Evolutionary conservation across 2,797 vertebrate genomes (phyloP).

Genomic region (Chlorospingus semifuscus): DNA sequence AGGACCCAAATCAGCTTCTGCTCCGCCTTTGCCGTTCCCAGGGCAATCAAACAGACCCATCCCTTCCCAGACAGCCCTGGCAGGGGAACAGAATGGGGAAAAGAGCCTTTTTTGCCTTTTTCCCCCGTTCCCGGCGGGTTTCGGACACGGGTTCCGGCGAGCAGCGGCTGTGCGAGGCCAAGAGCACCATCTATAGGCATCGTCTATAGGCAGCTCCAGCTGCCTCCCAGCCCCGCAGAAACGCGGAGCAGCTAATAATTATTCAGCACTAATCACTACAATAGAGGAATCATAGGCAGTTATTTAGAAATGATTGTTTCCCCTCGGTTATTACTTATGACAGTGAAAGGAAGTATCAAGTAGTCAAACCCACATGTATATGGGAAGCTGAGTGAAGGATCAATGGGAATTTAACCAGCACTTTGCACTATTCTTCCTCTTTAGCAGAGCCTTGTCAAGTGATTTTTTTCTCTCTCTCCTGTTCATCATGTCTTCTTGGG

Average conservation of each 20-base stretch:
- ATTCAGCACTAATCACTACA: conserved; percentile 73
- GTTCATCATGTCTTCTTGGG: conserved; percentile 35
- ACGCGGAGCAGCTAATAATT: conserved; percentile 63
- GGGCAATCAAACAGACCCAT: rapidly evolving
- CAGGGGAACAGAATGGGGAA: neutral
- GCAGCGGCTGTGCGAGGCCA: neutral
- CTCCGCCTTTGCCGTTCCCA: neutral
- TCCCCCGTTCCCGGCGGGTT: rapidly evolving
- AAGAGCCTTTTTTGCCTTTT: neutral
- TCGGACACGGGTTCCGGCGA: neutral
- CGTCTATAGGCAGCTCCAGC: neutral
- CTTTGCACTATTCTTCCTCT: conserved; percentile 58
- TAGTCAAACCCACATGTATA: conserved; percentile 32
- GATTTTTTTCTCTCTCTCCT: conserved; percentile 15
- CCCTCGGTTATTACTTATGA: conserved; percentile 68
- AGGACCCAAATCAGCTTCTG: rapidly evolving
- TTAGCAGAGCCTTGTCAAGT: conserved; percentile 48
- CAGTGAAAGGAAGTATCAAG: conserved; percentile 65
- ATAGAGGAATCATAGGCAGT: conserved; percentile 64
- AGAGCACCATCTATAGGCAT: conserved; percentile 56
- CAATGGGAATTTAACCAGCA: conserved; percentile 56
- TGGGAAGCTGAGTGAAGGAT: conserved; percentile 58
- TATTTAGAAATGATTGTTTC: conserved; percentile 75
- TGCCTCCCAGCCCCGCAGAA: neutral
- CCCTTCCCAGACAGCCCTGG: neutral